Percentiles rank a stretch among this genome's conserved stretches.
Evolutionary conservation across 92 coral and sea anemone species (phyloP).

Genomic region (Scolanthus callimorphus): DNA sequence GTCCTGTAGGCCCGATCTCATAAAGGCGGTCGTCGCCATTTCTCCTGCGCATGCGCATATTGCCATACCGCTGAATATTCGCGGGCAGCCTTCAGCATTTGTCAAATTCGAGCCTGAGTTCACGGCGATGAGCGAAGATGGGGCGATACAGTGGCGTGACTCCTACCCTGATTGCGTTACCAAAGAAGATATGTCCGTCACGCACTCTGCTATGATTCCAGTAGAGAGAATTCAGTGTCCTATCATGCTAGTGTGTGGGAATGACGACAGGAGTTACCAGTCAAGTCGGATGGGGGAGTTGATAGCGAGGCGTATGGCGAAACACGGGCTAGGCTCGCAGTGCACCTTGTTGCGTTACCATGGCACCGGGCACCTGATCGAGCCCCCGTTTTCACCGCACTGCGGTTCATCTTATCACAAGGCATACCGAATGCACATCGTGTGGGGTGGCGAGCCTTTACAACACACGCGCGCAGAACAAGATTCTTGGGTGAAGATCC

Average conservation of each 20-base stretch:
- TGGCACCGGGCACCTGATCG: constrained; percentile 74
- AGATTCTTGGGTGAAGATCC: constrained; percentile 60
- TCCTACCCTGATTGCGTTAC: constrained; percentile 42
- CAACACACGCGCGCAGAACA: constrained; percentile 54
- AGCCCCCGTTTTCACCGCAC: constrained; percentile 72
- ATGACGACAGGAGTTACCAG: constrained; percentile 46
- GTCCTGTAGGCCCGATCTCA: constrained; percentile 43
- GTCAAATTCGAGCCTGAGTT: constrained; percentile 62
- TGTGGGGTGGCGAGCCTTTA: constrained; percentile 67
- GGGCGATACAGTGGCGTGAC: constrained; percentile 40
- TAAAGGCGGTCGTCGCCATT: constrained; percentile 60
- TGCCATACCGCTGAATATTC: constrained; percentile 46
- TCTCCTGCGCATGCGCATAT: constrained; percentile 66
- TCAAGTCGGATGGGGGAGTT: constrained; percentile 45
- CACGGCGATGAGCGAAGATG: constrained; percentile 25
- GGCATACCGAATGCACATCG: constrained; percentile 33
- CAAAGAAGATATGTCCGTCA: constrained; percentile 14
- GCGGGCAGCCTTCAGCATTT: constrained; percentile 39
- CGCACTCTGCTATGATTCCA: constrained; percentile 43
- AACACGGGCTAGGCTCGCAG: constrained; percentile 38
- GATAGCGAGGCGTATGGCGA: constrained; percentile 34
- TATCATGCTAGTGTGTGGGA: constrained; percentile 61
- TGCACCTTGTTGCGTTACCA: constrained; percentile 46
- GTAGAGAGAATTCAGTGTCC: constrained; percentile 70
- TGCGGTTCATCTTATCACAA: constrained; percentile 63